These are phyloP conservation scores for Apeltes quadracus DNA, from an alignment of 2,113 vertebrate genomes.

Conservation along the genomic window DNA sequence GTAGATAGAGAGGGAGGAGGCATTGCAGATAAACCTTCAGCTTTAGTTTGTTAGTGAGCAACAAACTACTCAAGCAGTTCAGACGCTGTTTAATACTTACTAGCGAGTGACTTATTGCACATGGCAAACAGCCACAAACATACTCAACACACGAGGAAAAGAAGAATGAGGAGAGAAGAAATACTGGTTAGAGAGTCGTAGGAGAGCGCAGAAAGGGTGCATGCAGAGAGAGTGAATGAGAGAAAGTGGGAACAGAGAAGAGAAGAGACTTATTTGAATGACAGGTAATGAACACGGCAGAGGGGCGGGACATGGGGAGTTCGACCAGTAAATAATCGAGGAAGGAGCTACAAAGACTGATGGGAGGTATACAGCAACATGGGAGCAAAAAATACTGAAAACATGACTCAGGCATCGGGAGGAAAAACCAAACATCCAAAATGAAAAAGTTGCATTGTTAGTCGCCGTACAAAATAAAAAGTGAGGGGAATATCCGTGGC, in stretches of 20 bases:
- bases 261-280: slow-evolving; percentile 7
- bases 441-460: slow-evolving; percentile 50
- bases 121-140: slow-evolving; percentile 60
- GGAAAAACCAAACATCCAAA: slow-evolving; percentile 27
- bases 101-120: slow-evolving; percentile 68
- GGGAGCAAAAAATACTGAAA: slow-evolving; percentile 64
- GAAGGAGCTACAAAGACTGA: slow-evolving; percentile 55
- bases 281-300: slow-evolving; percentile 13
- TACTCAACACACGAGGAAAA: slow-evolving; percentile 46
- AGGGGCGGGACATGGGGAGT: slow-evolving; percentile 20
- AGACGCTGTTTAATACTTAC: slow-evolving; percentile 75
- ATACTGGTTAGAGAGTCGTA: slow-evolving; percentile 37
- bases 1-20: slow-evolving; percentile 35
- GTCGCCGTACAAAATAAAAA: slow-evolving; percentile 15
- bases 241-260: slow-evolving; percentile 21
- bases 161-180: slow-evolving; percentile 42
- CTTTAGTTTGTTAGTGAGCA: slow-evolving; percentile 71
- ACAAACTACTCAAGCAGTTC: slow-evolving; percentile 70
- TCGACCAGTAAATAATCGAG: slow-evolving; percentile 39
- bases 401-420: slow-evolving; percentile 36
- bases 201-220: slow-evolving; percentile 18
- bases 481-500: slow-evolving; percentile 16
- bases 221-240: slow-evolving; percentile 48
- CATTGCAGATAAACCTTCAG: slow-evolving; percentile 60
- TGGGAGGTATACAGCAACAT: slow-evolving; percentile 50